Conservation (phyloP, 1,140 invertebrate species). For the Microplitis demolitor region DNA sequence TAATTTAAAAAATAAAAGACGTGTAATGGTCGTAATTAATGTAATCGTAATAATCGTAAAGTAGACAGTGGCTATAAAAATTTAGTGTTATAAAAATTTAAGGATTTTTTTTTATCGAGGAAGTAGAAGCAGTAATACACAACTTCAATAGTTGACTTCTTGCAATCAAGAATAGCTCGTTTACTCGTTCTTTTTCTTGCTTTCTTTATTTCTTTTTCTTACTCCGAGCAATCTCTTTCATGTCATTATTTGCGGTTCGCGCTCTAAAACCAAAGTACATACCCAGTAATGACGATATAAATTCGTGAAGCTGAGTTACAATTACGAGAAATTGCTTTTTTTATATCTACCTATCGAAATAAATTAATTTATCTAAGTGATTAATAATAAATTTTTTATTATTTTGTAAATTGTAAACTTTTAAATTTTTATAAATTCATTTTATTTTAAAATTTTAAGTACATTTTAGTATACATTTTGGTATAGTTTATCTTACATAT, state of each 20-base stretch:
- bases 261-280: slow-evolving; percentile 9
- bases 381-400: no score
- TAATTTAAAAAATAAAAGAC: slow-evolving; percentile 18
- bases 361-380: no score
- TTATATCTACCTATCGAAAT: no score
- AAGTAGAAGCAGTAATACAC: no score
- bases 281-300: slow-evolving; percentile 8
- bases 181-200: not conserved
- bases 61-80: not conserved
- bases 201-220: not conserved
- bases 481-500: no score
- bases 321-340: not conserved
- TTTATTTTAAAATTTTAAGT: no score
- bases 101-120: no score
- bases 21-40: slow-evolving; percentile 27
- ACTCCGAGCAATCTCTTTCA: slow-evolving; percentile 33
- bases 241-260: slow-evolving; percentile 17
- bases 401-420: no score
- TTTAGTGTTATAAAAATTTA: not conserved
- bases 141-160: slow-evolving; percentile 21
- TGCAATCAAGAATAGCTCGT: slow-evolving; percentile 41
- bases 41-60: slow-evolving; percentile 37
- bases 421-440: no score
- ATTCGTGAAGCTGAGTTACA: not conserved
- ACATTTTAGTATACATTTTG: no score